phyloP scores from a whole-genome alignment of 2,113 vertebrate genomes.

The Danionella cerebrum region DNA sequence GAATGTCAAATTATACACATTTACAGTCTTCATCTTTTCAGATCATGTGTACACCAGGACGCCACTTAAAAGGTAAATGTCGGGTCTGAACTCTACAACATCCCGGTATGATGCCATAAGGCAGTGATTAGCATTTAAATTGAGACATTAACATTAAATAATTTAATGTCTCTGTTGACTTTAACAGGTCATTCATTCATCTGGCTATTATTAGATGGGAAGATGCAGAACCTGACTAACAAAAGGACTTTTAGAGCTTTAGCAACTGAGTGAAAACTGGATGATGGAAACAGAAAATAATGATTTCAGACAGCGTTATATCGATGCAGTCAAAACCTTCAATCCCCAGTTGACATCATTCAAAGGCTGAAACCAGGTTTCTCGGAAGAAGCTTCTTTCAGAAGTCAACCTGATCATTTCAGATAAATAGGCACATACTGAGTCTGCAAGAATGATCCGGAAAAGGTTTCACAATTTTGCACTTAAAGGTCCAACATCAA shows the following conservation, averaged over 20 bases:
- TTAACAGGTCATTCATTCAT: constrained; percentile 53
- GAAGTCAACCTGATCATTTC: too few species aligned
- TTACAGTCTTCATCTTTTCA: background rate
- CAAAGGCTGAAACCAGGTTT: too few species aligned
- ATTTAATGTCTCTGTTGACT: constrained; percentile 33
- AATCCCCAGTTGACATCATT: too few species aligned
- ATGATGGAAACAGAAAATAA: background rate
- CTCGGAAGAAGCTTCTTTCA: too few species aligned
- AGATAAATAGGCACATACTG: too few species aligned
- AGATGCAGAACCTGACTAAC: constrained; percentile 45
- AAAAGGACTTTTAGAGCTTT: constrained; percentile 28
- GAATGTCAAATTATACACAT: background rate
- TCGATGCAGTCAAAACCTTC: too few species aligned
- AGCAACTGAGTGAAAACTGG: background rate
- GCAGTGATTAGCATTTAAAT: constrained; percentile 66
- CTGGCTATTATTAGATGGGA: constrained; percentile 51
- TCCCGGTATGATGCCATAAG: constrained; percentile 53
- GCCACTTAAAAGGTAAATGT: constrained; percentile 43
- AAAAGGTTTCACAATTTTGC: too few species aligned
- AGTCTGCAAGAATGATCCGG: too few species aligned
- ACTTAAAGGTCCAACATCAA: too few species aligned
- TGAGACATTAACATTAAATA: constrained; percentile 54
- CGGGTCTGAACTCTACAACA: constrained; percentile 50
- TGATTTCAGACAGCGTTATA: too few species aligned
- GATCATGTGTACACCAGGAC: constrained; percentile 10